Percentiles rank a stretch among this genome's conserved stretches.
Evolutionary conservation across 37 sponge, comb jelly and placozoan genomes (phyloP).

Genomic region (Oopsacas minuta): DNA sequence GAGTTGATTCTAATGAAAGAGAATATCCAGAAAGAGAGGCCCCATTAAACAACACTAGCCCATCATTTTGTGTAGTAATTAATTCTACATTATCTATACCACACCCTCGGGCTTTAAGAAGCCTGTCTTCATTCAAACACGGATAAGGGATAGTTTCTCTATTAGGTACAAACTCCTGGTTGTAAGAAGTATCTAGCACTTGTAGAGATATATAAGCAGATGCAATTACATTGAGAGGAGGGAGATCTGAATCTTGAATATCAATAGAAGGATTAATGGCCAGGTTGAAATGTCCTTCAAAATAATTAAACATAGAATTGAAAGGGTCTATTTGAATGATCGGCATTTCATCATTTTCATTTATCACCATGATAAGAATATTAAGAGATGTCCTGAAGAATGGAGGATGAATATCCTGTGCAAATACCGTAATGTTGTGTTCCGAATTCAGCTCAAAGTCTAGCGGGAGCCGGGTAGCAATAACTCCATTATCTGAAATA

Average conservation of each 20-base stretch:
- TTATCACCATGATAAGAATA: constrained; percentile 26
- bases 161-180: background rate
- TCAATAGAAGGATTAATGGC: constrained; percentile 22
- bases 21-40: constrained; percentile 1
- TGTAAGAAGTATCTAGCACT: background rate
- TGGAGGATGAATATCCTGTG: constrained; percentile 30
- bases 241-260: constrained; percentile 45
- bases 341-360: constrained; percentile 60
- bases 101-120: background rate
- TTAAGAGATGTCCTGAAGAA: background rate
- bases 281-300: constrained; percentile 18
- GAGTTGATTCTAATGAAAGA: background rate
- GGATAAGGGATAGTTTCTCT: background rate
- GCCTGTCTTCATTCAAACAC: background rate
- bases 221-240: constrained; percentile 22
- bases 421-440: constrained; percentile 23
- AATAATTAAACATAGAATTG: background rate
- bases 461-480: constrained; percentile 28
- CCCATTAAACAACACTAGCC: background rate
- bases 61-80: background rate
- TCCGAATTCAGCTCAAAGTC: constrained; percentile 38
- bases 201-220: constrained; percentile 25
- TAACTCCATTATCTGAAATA: constrained; percentile 8
- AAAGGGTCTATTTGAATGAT: constrained; percentile 22
- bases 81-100: background rate